Evolutionary conservation across 2,888 invertebrate species (phyloP), one percentile per base, ranked within the genome.

Genomic region (Nemoura dubitans): DNA sequence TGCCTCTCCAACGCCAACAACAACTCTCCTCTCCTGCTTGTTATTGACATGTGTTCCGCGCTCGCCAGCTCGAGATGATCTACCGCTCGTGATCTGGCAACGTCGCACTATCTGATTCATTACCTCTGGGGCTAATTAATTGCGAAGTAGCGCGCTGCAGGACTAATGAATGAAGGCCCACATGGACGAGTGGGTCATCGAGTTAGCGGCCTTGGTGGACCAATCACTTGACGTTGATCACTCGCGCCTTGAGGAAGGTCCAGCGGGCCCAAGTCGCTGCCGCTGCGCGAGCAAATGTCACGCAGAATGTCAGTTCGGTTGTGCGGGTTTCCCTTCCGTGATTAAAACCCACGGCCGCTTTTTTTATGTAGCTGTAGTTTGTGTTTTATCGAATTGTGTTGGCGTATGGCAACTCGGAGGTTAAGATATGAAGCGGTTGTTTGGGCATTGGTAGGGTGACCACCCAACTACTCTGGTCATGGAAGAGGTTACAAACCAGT

Each of bases 61-160:
- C 14, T 59, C 59, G 2, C 2, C 59, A 59, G 2, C 21, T 25
- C 10, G 1, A 78, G 78, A 28, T 27, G 78, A 78, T 25, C 7
- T 7, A 21, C 25, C 78, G 78, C 10, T 26, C 25, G 78, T 10
- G 10, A 28, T 7, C 26, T 76, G 78, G 78, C 78, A 78, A 78
- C 78, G 28, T 28, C 78, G 78, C 78, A 27, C 78, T 26, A 78
- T 28, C 27, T 28, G 78, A 78, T 78, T 78, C 78, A 78, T 78
- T 78, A 78, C 78, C 78, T 26, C 78, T n/a, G 28, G 26, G n/a
- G 78, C 28, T 26, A 78, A 78, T 78, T 78, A 78, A 78, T 78
- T 78, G 78, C 2, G 78, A 78, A 78, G 27, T 26, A 78, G 6
- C 59, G 10, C 59, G 59, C 59, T 21, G 59, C 59, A 59, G 59